Base-by-base conservation (phyloP, 1,140 invertebrate genomes). In the Ceratosolen solmsi region DNA sequence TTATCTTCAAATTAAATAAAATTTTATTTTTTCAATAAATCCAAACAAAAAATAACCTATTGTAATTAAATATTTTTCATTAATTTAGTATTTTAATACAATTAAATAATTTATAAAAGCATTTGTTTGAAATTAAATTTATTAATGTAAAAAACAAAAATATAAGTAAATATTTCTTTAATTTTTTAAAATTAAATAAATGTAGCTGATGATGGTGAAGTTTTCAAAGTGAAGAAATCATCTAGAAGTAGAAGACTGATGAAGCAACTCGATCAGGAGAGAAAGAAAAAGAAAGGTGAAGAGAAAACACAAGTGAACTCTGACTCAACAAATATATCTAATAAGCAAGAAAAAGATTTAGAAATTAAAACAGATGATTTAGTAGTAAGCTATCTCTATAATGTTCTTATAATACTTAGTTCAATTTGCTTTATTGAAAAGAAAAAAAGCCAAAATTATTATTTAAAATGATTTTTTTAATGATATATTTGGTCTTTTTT, bases 221-320 rank as follows among this genome's bases (percentile, higher is more conserved):
- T 97, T 56, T 98, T 99, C 91, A 96, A 97, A 94, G 95, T 98
- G 51, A 98, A 97, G 90, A 98, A 98, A 91, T 98, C 97, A 15
- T 97, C 96, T 20, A 96, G 98, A 85, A 98, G 97, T 91, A 96
- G 97, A 90, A 95, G 96, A 90, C 93, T 98, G 74, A 95, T 96
- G 90, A 96, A 96, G 88, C 94, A 96, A 86, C 91, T 96, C 86
- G 96, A 98, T 89, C 96, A 96, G 90, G 96, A 97, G 87, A 92
- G 92, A 87, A 93, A 93, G 88, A 94, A 94, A 88, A 94, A 95
- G 89, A 94, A 94, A 90, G 93, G 93, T 87, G 93, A 94, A 90
- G 91, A 92, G 85, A 93, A 92, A 91, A 89, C 90, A 85, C 89
- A 93, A 89, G 88, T 90, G 84, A 90, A 92, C 82, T 88, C 86